Evolutionary conservation across 2,797 vertebrate genomes (phyloP).

Genomic region (Rhinatrema bivittatum): DNA sequence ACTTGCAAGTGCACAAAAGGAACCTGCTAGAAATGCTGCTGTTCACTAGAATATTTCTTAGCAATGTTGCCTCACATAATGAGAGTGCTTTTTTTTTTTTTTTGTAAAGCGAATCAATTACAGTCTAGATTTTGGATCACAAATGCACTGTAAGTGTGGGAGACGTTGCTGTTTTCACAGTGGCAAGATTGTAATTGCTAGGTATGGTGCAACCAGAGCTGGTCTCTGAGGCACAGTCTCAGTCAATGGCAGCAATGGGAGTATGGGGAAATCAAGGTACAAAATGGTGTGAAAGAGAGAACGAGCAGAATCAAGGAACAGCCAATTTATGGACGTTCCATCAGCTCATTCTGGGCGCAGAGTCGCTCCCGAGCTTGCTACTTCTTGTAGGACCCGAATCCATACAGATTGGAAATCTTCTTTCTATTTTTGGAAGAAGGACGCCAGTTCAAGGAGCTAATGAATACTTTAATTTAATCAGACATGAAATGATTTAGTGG

Average conservation of each 20-base stretch:
- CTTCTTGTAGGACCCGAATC: no score
- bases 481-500: constrained; percentile 39
- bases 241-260: constrained; percentile 37
- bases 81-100: neutral
- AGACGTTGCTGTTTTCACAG: constrained; percentile 21
- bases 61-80: neutral
- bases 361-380: no score
- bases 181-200: constrained; percentile 18
- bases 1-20: neutral
- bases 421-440: no score
- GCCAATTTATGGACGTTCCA: no score
- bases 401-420: no score
- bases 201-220: constrained; percentile 22
- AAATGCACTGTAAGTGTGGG: constrained; percentile 1
- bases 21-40: neutral
- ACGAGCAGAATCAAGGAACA: constrained; percentile 33
- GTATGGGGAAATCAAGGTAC: constrained; percentile 44
- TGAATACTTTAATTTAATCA: constrained; percentile 41
- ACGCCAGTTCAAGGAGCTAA: constrained; percentile 19
- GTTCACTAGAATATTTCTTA: neutral
- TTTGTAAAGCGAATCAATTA: neutral
- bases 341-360: no score
- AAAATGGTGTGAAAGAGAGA: constrained; percentile 30
- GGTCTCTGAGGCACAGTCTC: constrained; percentile 32
- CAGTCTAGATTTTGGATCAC: constrained; percentile 19